A percentile compares a stretch with the other conserved stretches of the same genome.
Evolutionary conservation across 53 echinoderm and acorn worm species (phyloP).

Genomic region (Echinometra lucunter): DNA sequence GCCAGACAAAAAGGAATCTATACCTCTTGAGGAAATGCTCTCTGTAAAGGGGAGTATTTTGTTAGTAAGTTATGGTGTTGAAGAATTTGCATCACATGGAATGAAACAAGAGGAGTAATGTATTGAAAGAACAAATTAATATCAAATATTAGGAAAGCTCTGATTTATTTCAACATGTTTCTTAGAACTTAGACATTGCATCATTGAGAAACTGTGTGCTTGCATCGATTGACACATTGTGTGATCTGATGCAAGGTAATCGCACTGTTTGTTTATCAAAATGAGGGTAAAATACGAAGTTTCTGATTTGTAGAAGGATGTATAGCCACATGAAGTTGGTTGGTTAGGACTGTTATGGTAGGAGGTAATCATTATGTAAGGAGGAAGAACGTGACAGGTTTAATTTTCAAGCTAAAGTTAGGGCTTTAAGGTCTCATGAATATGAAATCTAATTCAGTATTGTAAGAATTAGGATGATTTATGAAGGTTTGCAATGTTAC

Average conservation of each 20-base stretch:
- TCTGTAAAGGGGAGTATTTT: background rate
- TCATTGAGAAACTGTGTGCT: background rate
- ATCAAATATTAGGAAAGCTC: no score
- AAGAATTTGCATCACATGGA: background rate
- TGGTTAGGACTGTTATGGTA: background rate
- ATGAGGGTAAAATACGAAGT: background rate
- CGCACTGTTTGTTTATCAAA: background rate
- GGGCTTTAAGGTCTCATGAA: conserved; percentile 56
- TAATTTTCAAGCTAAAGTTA: conserved; percentile 16
- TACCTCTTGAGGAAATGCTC: background rate
- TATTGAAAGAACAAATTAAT: background rate
- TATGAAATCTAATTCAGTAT: conserved; percentile 60
- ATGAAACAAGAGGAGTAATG: background rate
- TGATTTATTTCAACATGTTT: background rate
- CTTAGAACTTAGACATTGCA: background rate
- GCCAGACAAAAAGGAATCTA: background rate
- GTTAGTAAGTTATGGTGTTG: background rate
- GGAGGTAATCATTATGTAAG: background rate
- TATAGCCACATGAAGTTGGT: background rate
- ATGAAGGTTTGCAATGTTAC: conserved; percentile 46
- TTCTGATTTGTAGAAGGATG: background rate
- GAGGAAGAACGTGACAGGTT: background rate
- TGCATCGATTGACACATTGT: background rate
- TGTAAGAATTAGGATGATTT: conserved; percentile 65
- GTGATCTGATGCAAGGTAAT: background rate